Evolutionary conservation across 2,888 invertebrate species (phyloP).

Genomic region (Raillietiella orientalis): DNA sequence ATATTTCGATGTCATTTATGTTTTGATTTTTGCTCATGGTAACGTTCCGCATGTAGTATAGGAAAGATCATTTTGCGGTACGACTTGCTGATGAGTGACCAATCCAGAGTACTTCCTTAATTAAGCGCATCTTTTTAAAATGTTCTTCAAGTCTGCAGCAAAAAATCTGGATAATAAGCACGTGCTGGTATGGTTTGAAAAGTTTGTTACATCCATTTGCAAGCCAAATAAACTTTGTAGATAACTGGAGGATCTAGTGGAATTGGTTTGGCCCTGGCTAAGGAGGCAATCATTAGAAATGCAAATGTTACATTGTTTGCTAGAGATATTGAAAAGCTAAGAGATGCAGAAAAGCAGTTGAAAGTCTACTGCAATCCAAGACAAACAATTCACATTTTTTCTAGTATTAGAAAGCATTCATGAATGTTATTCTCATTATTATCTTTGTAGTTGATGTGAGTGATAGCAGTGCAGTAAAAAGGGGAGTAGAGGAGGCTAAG

Average conservation of each 20-base stretch:
- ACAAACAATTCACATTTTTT: slow-evolving; percentile 26
- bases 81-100: too few species aligned
- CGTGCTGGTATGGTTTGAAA: slow-evolving; percentile 3
- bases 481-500: slow-evolving; percentile 24
- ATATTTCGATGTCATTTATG: too few species aligned
- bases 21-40: too few species aligned
- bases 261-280: slow-evolving; percentile 56
- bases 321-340: slow-evolving; percentile 32
- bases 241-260: slow-evolving; percentile 87
- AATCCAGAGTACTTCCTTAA: too few species aligned
- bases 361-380: slow-evolving; percentile 15
- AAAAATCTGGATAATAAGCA: slow-evolving; percentile 4
- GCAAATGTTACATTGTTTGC: slow-evolving; percentile 74
- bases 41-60: too few species aligned
- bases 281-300: slow-evolving; percentile 38
- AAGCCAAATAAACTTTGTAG: slow-evolving; percentile 11
- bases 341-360: slow-evolving; percentile 25
- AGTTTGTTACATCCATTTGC: not conserved
- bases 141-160: too few species aligned
- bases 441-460: slow-evolving; percentile 2
- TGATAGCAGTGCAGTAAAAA: slow-evolving; percentile 22
- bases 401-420: slow-evolving; percentile 11
- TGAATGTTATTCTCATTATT: not conserved
- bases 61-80: too few species aligned
- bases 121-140: too few species aligned